Base-by-base conservation (phyloP, 2,113 vertebrate genomes). In the Forbesichthys agassizii region DNA sequence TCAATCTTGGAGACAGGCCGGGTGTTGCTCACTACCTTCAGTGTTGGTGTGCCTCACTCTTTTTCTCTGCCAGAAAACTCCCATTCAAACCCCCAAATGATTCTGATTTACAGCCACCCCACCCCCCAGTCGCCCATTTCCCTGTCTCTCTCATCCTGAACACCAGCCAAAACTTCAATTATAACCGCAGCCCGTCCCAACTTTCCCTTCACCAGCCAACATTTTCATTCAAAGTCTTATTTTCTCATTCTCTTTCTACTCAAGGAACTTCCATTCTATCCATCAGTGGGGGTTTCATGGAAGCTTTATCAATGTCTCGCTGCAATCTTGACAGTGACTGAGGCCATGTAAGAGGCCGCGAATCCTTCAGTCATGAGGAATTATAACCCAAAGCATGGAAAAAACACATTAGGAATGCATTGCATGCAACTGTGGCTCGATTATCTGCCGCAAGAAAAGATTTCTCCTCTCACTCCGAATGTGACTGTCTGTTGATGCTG, bases 271-370 rank as follows among this genome's bases (percentile, higher is more conserved):
- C 49, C 86, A 80, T 86, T 80, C 79, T 42, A 20, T 74, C 77
- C 71, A 72, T 80, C 78, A 74, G 60, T 67, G 71, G 46, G 73
- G 71, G 62, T 82, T 80, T 86, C 69, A 73, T 73, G 83, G 78
- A 84, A 71, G 75, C 83, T 86, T 82, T 75, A 87, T 88, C 80
- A 71, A 59, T 52, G 76, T 67, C 82, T 73, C 67, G 83, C 77
- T 81, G 56, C 69, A 69, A 73, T 82, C 76, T 81, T 54, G 27
- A 73, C 79, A 77, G 67, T 81, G 81, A 80, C 85, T 77, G 68
- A 81, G 73, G 70, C 73, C 76, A 9, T 33, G 61, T 54, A 67
- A 73, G 70, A 59, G 68, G 63, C 66, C 47, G 58, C 54, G 48
- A 83, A 78, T 82, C 77, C 77, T 75, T 74, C 69, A 48, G 78